Evolutionary conservation across 1,140 invertebrate species (phyloP).

Genomic region (Argopecten irradians): DNA sequence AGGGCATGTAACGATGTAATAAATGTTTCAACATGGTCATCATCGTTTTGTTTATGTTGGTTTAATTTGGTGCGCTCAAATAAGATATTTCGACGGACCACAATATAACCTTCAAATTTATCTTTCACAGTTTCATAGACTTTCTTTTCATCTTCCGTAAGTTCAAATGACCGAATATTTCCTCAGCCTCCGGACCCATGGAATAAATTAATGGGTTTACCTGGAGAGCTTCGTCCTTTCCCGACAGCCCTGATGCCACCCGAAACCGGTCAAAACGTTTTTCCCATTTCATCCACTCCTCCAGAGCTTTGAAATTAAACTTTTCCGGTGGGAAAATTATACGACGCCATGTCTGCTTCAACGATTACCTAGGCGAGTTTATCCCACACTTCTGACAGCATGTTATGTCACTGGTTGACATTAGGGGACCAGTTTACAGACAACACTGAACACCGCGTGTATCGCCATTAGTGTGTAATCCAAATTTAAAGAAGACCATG

Average conservation of each 20-base stretch:
- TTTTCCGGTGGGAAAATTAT: conserved; percentile 33
- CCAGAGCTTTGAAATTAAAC: conserved; percentile 28
- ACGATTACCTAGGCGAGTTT: not conserved
- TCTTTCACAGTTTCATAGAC: not conserved
- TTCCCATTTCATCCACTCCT: conserved; percentile 37
- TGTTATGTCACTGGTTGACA: no score
- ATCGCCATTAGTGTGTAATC: no score
- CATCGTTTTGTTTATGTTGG: not conserved
- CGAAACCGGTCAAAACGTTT: conserved; percentile 35
- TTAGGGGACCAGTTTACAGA: no score
- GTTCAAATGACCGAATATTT: conserved; percentile 23
- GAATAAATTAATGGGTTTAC: conserved; percentile 37
- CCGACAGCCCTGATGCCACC: not conserved
- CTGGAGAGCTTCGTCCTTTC: conserved; percentile 14
- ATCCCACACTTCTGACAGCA: conserved; percentile 41
- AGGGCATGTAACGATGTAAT: conserved; percentile 28
- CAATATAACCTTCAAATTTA: conserved; percentile 24
- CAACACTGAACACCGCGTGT: no score
- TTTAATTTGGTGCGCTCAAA: no score
- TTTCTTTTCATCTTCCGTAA: conserved; percentile 1
- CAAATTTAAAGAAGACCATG: conserved; percentile 26
- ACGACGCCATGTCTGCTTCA: conserved; percentile 35
- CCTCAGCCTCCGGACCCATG: conserved; percentile 29
- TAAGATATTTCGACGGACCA: conserved; percentile 26
- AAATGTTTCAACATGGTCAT: conserved; percentile 29